Evolutionary conservation across 2,888 invertebrate genomes (phyloP).

Genomic region (Acleris laterana): DNA sequence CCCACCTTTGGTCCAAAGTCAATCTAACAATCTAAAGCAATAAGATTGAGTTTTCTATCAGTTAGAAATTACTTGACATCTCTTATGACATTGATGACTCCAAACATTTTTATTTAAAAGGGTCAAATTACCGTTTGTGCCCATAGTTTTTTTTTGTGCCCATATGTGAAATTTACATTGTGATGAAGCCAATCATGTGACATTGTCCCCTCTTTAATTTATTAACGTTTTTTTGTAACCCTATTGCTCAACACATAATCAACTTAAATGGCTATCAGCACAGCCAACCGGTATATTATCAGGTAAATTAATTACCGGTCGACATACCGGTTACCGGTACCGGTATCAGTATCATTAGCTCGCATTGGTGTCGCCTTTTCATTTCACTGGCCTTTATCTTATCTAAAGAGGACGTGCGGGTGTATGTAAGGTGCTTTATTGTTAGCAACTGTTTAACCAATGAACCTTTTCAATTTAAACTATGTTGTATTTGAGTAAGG

Average conservation of each 20-base stretch:
- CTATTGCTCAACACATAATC: neutral
- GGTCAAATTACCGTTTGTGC: too few relatives aligned
- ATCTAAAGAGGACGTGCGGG: conserved; percentile 85
- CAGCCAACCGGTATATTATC: conserved; percentile 63
- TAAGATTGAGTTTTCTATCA: too few relatives aligned
- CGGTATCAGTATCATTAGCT: conserved; percentile 72
- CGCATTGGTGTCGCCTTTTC: conserved; percentile 76
- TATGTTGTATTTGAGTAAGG: conserved; percentile 30
- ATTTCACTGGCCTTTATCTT: conserved; percentile 80
- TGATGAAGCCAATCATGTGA: too few relatives aligned
- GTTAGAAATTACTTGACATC: too few relatives aligned
- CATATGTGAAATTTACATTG: too few relatives aligned
- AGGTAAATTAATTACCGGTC: conserved; percentile 74
- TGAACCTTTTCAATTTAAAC: conserved; percentile 43
- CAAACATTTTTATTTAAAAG: too few relatives aligned
- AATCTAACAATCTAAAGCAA: too few relatives aligned
- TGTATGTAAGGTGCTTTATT: conserved; percentile 70
- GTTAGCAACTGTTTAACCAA: conserved; percentile 55
- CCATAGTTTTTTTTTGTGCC: too few relatives aligned
- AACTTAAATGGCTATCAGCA: conserved; percentile 8
- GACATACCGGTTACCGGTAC: conserved; percentile 45
- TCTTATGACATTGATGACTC: too few relatives aligned
- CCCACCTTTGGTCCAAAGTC: too few relatives aligned
- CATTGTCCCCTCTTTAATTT: too few relatives aligned
- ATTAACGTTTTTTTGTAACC: too few relatives aligned